Evolutionary conservation across 2,888 invertebrate genomes (phyloP).

Genomic region (Luperina nickerlii): DNA sequence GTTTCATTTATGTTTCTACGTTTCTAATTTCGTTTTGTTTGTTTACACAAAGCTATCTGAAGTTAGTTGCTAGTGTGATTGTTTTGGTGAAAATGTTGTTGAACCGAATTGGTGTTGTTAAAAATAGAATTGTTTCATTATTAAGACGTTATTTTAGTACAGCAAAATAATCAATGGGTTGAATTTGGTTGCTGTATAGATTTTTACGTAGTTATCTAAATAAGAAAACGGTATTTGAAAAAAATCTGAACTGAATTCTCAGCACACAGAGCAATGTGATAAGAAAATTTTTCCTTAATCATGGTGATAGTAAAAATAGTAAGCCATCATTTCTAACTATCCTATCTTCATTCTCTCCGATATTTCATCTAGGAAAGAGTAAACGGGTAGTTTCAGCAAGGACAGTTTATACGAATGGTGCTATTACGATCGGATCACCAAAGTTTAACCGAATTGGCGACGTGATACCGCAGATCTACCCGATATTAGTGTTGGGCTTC

Average conservation of each 20-base stretch:
- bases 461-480: constrained; percentile 74
- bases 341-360: constrained; percentile 26
- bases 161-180: background rate
- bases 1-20: constrained; percentile 32
- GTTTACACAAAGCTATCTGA: constrained; percentile 25
- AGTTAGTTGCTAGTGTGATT: constrained; percentile 13
- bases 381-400: constrained; percentile 54
- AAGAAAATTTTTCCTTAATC: constrained; percentile 31
- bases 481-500: constrained; percentile 59
- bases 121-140: constrained; percentile 15
- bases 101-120: constrained; percentile 4
- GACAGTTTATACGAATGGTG: constrained; percentile 68
- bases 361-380: constrained; percentile 56
- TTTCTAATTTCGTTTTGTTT: constrained; percentile 53
- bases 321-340: constrained; percentile 5
- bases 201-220: background rate
- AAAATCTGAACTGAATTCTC: background rate
- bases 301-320: constrained; percentile 22
- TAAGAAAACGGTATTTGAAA: background rate
- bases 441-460: constrained; percentile 75
- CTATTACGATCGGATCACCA: constrained; percentile 70
- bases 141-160: background rate
- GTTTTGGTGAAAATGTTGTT: constrained; percentile 30
- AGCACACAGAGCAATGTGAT: background rate
- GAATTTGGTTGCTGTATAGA: background rate